Base-by-base conservation (phyloP, 2,797 vertebrate species). In the Borostomias antarcticus region DNA sequence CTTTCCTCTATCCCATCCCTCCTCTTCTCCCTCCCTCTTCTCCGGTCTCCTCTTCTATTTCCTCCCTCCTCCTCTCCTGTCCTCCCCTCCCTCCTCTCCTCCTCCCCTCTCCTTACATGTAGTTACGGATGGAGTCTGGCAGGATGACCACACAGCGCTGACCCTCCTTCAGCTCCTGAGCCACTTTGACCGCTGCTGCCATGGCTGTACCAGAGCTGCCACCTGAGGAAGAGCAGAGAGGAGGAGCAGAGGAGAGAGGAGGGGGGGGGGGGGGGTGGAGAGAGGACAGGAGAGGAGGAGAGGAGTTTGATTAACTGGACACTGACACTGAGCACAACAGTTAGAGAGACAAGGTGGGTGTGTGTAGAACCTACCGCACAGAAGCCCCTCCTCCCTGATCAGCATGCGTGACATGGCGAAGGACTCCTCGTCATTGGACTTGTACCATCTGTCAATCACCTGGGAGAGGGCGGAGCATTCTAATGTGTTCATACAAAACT, bases 71-170 rank as follows among this genome's bases (percentile, higher is more conserved):
- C 50, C 11, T 52, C 11, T 23, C 19, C 30, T 2, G 4, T 3
- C 21, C 32, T 8, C n/a, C 19, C 17, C 19, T 13, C 4, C 4
- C n/a, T 56, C 29, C 17, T 5, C 30, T 8, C 56, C 4, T 9
- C 33, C 21, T 1, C 33, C 5, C 11, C 33, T 25, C 17, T 58
- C 30, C 96, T 96, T 73, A 98, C 98, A 99, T 99, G 93, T 99
- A 99, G 88, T 99, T 99, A 50, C 98, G 93, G 79, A 99, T 89
- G 0, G 98, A 98, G 88, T 99, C 98, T 0, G 98, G 96, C 68
- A 96, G 85, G 77, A 99, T 91, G 74, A 99, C 96, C 53, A 99
- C 96, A 3, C 97, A 99, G 84, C 96, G 93, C 86, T 99, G 96
- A 0, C 93, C 96, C 76, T 98, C 96, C 82, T 93, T 92, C 80